A percentile compares a stretch with the other conserved stretches of the same genome.
phyloP scores from a whole-genome alignment of 2,797 vertebrate species.

The Halcyon chelicuti region DNA sequence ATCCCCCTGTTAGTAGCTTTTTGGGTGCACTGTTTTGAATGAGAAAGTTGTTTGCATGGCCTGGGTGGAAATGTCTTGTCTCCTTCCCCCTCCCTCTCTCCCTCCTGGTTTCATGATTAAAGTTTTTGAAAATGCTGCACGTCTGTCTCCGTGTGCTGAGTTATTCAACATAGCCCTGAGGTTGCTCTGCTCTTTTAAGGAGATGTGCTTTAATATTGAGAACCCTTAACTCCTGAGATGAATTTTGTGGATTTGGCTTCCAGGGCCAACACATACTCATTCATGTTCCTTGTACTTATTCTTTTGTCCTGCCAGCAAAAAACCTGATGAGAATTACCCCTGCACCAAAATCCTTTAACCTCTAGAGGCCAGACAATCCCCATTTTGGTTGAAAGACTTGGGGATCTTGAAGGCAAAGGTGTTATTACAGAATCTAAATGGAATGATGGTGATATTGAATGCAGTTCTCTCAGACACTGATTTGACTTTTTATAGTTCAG shows the following conservation, averaged over 20 bases:
- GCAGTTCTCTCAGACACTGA: background rate
- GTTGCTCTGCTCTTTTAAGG: background rate
- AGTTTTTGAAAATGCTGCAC: background rate
- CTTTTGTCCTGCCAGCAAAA: background rate
- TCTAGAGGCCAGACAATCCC: background rate
- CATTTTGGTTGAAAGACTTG: background rate
- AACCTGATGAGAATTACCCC: background rate
- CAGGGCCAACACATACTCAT: background rate
- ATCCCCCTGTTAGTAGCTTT: background rate
- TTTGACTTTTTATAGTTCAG: background rate
- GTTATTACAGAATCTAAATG: background rate
- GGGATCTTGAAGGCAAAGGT: background rate
- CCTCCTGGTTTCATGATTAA: background rate
- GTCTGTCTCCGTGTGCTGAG: background rate
- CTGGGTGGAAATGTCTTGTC: background rate
- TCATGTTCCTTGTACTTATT: background rate
- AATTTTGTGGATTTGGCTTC: background rate
- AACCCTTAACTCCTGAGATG: background rate
- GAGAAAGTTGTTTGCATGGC: background rate
- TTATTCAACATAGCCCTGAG: background rate
- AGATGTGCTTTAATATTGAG: background rate
- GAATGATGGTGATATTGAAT: background rate
- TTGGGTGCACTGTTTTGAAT: background rate
- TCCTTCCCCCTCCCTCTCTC: background rate
- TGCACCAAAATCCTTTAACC: background rate